These are phyloP conservation scores for Agriopis leucophaearia DNA, from an alignment of 2,888 invertebrate genomes.

Conservation along the genomic window DNA sequence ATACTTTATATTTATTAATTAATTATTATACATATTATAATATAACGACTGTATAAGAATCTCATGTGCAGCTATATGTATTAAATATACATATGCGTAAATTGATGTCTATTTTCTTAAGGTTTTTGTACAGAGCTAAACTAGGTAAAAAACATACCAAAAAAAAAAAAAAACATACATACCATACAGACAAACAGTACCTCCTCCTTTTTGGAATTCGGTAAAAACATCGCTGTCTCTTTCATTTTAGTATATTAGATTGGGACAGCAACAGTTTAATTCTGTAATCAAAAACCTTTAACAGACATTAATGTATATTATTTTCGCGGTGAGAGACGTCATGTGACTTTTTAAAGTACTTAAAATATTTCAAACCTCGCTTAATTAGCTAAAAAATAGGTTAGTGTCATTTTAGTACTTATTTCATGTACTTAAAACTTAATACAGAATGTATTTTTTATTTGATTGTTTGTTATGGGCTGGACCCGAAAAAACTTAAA, in stretches of 20 bases:
- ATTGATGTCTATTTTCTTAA: slow-evolving; percentile 42
- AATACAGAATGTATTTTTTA: neutral
- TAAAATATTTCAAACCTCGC: neutral
- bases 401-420: neutral
- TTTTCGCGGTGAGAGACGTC: slow-evolving; percentile 48
- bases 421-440: neutral
- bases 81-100: slow-evolving; percentile 54
- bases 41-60: slow-evolving; percentile 61
- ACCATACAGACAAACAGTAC: too few relatives aligned
- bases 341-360: slow-evolving; percentile 48
- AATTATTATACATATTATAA: slow-evolving; percentile 43
- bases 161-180: too few relatives aligned
- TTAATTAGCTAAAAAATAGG: too few relatives aligned
- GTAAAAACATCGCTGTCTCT: neutral
- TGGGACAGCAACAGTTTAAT: neutral
- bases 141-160: neutral
- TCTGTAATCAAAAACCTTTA: neutral
- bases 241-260: neutral
- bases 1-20: slow-evolving; percentile 56
- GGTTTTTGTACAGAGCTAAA: too few relatives aligned
- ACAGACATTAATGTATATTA: slow-evolving; percentile 38
- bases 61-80: slow-evolving; percentile 69
- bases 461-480: slow-evolving; percentile 7
- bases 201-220: too few relatives aligned
- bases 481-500: slow-evolving; percentile 2